Conservation (phyloP, 1,140 invertebrate genomes). For the Asobara japonica region DNA sequence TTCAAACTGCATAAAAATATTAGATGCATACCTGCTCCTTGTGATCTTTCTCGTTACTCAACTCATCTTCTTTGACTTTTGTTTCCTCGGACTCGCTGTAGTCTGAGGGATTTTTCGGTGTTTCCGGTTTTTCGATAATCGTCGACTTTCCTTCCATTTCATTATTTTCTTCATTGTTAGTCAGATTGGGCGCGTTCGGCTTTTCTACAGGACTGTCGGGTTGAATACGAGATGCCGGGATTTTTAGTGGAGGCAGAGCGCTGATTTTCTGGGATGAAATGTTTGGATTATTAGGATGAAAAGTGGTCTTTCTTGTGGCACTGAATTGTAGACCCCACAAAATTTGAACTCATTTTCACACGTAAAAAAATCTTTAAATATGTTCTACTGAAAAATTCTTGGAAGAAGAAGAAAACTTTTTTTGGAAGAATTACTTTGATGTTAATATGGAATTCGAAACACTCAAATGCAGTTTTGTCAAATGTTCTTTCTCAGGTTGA, state of each 20-base stretch:
- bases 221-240: slow-evolving; percentile 41
- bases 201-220: slow-evolving; percentile 31
- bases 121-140: slow-evolving; percentile 16
- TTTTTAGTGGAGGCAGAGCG: slow-evolving; percentile 50
- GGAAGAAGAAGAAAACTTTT: too few species aligned
- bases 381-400: too few species aligned
- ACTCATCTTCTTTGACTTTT: not conserved
- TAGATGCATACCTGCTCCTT: too few species aligned
- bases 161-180: slow-evolving; percentile 58
- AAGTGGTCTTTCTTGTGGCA: too few species aligned
- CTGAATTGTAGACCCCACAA: too few species aligned
- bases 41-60: not conserved
- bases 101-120: slow-evolving; percentile 7
- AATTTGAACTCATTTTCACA: too few species aligned
- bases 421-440: too few species aligned
- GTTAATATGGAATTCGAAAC: too few species aligned
- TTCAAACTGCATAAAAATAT: too few species aligned
- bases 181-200: slow-evolving; percentile 56
- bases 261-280: slow-evolving; percentile 39
- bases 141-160: not conserved
- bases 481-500: too few species aligned
- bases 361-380: too few species aligned
- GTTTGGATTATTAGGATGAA: slow-evolving; percentile 1
- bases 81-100: not conserved
- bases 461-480: too few species aligned